Evolutionary conservation across 2,888 invertebrate genomes (phyloP), one percentile per base, ranked within the genome.

Genomic region (Dilophus febrilis): DNA sequence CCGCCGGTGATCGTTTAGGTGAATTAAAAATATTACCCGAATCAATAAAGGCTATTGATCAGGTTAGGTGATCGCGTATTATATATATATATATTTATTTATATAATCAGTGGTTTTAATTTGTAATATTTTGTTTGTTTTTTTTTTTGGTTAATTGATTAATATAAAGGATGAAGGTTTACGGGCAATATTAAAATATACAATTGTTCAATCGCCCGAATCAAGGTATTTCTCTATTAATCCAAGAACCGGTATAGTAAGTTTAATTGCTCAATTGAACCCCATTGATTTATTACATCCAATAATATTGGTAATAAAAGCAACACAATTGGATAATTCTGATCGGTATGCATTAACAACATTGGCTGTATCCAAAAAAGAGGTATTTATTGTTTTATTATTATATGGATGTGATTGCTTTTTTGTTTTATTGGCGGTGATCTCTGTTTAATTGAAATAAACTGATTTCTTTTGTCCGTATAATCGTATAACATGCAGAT

Each of bases 271-370:
- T 2, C 55, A 56, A 7, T 55, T 61, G 22, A 56, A 53, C 4
- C 53, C 56, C 42, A 49, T 55, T 2, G 76, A 76, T 46, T 61
- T 81, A 6, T 56, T 68, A 11, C 74, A 77, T 49, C 80, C 86
- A 1, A 72, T 78, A 27, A 87, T 86, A 2, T 64, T 88, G 29
- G 84, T 88, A 37, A 72, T 88, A 14, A 79, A 83, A 72, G 83
- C 82, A 8, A 79, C 77, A 2, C 84, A 84, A 55, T 67, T 77
- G 44, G 87, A 91, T 63, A 91, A 91, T 66, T 66, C 79, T 0
- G 90, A 90, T 64, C 74, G 87, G 39, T 87, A 87, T 58, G 85
- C 90, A 1, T 65, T 91, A 43, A 79, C 85, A 2, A 88, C 90
- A 1, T 67, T 91, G 40, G 73, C 19, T 4, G 22, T 35, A n/a